phyloP scores from a whole-genome alignment of 1,140 invertebrate genomes.

The Tigriopus japonicus region DNA sequence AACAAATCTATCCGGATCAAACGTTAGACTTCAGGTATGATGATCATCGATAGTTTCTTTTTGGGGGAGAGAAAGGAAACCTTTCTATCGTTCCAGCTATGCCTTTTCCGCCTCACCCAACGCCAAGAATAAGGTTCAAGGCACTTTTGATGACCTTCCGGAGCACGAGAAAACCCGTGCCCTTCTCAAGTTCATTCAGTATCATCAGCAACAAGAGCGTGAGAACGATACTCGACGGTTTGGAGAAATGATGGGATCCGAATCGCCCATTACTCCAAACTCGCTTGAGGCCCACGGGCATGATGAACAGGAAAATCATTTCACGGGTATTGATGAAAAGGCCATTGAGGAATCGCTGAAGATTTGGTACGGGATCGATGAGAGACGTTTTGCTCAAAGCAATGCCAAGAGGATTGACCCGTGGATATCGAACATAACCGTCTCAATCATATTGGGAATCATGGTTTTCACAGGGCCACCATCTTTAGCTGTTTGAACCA shows the following conservation, averaged over 20 bases:
- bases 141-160: conserved; percentile 14
- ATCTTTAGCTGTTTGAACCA: too few species aligned
- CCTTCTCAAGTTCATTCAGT: conserved; percentile 8
- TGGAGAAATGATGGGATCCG: background rate
- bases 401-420: too few species aligned
- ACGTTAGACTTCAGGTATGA: background rate
- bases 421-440: too few species aligned
- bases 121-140: conserved; percentile 2
- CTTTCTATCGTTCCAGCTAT: too few species aligned
- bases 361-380: conserved; percentile 17
- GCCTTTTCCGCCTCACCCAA: background rate
- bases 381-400: too few species aligned
- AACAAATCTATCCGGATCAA: conserved; percentile 23
- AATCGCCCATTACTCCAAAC: too few species aligned
- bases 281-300: too few species aligned
- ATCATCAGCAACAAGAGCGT: conserved; percentile 13
- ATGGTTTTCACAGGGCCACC: too few species aligned
- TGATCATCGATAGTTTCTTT: background rate
- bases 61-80: too few species aligned
- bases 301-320: too few species aligned
- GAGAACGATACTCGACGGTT: conserved; percentile 19
- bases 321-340: conserved; percentile 9
- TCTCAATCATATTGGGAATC: too few species aligned
- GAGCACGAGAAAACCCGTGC: conserved; percentile 13
- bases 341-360: conserved; percentile 17